Percentiles rank a stretch among this genome's conserved stretches.
Evolutionary conservation across 2,113 vertebrate species (phyloP).

Genomic region (Actinemys pallida): DNA sequence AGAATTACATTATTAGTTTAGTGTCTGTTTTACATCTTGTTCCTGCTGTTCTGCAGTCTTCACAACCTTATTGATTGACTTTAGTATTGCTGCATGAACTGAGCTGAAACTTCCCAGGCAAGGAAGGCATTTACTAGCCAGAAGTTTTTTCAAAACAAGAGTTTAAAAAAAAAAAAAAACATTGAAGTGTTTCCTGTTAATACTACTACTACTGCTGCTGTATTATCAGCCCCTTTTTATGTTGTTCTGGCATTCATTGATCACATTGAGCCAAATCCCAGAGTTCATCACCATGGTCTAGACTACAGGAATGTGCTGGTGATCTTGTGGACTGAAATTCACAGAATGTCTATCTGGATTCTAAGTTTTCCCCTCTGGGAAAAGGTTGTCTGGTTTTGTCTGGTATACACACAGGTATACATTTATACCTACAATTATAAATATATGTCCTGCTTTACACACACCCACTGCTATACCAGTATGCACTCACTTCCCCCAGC

Average conservation of each 20-base stretch:
- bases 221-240: conserved; percentile 1
- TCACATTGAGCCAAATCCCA: conserved; percentile 33
- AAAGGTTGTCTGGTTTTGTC: conserved; percentile 62
- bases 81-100: neutral
- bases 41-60: conserved; percentile 35
- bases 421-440: conserved; percentile 72
- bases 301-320: conserved; percentile 21
- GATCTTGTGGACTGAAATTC: conserved; percentile 57
- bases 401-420: conserved; percentile 65
- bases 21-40: neutral
- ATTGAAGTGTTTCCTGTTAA: neutral
- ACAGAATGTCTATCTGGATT: neutral
- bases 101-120: neutral
- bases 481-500: conserved; percentile 25
- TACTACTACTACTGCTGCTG: neutral
- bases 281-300: neutral
- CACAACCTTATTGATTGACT: conserved; percentile 23
- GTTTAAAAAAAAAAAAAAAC: neutral
- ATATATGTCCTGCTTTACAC: conserved; percentile 59
- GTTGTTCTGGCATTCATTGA: conserved; percentile 18
- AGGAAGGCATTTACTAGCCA: neutral
- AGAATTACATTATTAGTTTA: conserved; percentile 17
- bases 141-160: neutral
- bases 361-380: conserved; percentile 67
- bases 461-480: conserved; percentile 54